Evolutionary conservation across 2,888 invertebrate genomes (phyloP).

Genomic region (Eilema caniola): DNA sequence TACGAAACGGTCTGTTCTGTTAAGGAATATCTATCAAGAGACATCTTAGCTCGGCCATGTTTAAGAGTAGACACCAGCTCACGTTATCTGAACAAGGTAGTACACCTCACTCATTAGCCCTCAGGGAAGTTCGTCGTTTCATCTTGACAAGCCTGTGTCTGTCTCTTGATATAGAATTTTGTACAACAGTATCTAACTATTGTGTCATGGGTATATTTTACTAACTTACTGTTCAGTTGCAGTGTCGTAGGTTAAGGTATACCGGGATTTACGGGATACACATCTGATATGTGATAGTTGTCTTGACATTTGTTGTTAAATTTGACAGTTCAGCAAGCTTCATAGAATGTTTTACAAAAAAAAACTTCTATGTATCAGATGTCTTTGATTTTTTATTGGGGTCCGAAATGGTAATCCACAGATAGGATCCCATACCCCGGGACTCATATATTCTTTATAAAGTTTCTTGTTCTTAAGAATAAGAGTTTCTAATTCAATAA

Average conservation of each 20-base stretch:
- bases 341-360: too few species aligned
- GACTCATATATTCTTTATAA: too few species aligned
- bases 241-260: background rate
- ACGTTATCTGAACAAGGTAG: background rate
- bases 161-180: slow-evolving; percentile 4
- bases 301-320: background rate
- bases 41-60: background rate
- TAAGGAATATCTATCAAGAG: background rate
- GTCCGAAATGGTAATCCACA: too few species aligned
- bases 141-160: background rate
- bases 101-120: background rate
- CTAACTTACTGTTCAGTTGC: background rate
- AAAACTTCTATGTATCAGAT: too few species aligned
- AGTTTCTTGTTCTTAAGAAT: too few species aligned
- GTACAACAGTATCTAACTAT: slow-evolving; percentile 5
- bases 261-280: background rate
- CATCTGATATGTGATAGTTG: background rate
- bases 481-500: too few species aligned
- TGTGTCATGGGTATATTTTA: background rate
- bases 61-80: background rate
- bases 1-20: background rate
- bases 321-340: background rate
- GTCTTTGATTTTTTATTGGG: too few species aligned
- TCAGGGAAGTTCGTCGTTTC: background rate
- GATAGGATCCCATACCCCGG: too few species aligned